phyloP scores from a whole-genome alignment of 2,113 vertebrate genomes.

The Chelonoidis abingdonii region DNA sequence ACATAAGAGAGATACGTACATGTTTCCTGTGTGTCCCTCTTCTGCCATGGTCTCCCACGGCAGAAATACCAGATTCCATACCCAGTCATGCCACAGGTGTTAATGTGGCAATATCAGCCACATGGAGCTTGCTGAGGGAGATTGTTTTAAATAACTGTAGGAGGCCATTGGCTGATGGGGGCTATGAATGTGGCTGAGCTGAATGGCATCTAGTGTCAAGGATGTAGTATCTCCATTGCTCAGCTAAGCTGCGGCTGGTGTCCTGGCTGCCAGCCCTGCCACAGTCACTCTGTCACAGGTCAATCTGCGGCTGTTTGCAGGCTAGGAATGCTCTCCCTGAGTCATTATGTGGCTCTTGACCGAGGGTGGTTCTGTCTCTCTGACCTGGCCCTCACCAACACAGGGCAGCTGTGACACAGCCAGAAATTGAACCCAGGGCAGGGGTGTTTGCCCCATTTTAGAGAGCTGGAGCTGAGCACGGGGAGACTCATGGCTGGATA shows the following conservation, averaged over 20 bases:
- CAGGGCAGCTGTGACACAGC: too few relatives aligned
- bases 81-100: rapidly evolving
- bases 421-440: too few relatives aligned
- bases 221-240: background rate
- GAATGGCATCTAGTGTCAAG: background rate
- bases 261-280: background rate
- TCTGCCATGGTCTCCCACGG: background rate
- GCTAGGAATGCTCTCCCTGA: background rate
- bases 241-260: background rate
- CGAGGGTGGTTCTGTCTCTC: background rate
- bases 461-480: background rate
- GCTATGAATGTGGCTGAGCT: background rate
- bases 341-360: background rate
- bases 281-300: too few relatives aligned
- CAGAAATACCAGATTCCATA: background rate
- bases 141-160: rapidly evolving
- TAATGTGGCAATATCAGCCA: rapidly evolving
- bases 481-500: background rate
- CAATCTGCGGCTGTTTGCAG: background rate
- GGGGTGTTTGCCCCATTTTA: too few relatives aligned
- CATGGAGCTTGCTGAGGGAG: background rate
- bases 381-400: background rate
- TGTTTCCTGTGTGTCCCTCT: background rate
- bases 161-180: background rate
- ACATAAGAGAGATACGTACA: conserved; percentile 9